A percentile compares a stretch with the other conserved stretches of the same genome.
phyloP scores from a whole-genome alignment of 2,113 vertebrate species.

The Salvelinus sp. region DNA sequence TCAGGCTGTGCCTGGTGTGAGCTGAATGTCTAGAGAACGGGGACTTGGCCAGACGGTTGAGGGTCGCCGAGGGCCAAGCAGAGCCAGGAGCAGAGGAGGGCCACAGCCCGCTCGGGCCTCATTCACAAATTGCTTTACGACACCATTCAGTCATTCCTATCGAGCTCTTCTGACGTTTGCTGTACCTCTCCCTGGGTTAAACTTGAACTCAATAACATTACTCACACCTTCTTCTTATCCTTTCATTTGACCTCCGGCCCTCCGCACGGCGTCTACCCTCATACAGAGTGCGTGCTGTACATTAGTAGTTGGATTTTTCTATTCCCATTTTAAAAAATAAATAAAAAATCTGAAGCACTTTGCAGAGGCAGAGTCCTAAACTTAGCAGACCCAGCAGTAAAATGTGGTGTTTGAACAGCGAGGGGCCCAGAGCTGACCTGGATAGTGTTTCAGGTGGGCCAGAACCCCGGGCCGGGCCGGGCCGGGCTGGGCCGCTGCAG shows the following conservation, averaged over 20 bases:
- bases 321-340: slow-evolving; percentile 48
- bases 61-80: slow-evolving; percentile 13
- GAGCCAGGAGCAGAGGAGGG: not conserved
- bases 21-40: not conserved
- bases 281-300: slow-evolving; percentile 25
- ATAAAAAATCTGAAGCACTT: slow-evolving; percentile 29
- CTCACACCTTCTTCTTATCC: slow-evolving; percentile 42
- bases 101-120: not conserved
- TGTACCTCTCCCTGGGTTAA: slow-evolving; percentile 57
- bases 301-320: slow-evolving; percentile 55
- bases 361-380: slow-evolving; percentile 58
- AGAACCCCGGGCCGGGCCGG: slow-evolving; percentile 35
- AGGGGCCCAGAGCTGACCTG: slow-evolving; percentile 65
- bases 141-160: slow-evolving; percentile 50
- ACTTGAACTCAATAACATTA: slow-evolving; percentile 64
- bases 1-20: not conserved
- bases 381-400: slow-evolving; percentile 72
- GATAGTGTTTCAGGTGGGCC: slow-evolving; percentile 71
- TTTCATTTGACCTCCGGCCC: slow-evolving; percentile 35
- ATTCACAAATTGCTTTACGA: slow-evolving; percentile 49
- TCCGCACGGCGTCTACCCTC: slow-evolving; percentile 30
- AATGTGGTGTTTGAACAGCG: slow-evolving; percentile 57
- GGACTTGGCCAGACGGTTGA: slow-evolving; percentile 41
- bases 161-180: slow-evolving; percentile 60
- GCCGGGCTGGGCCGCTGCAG: slow-evolving; percentile 52